Conservation (phyloP, 1,140 invertebrate species). For the Delia radicum region DNA sequence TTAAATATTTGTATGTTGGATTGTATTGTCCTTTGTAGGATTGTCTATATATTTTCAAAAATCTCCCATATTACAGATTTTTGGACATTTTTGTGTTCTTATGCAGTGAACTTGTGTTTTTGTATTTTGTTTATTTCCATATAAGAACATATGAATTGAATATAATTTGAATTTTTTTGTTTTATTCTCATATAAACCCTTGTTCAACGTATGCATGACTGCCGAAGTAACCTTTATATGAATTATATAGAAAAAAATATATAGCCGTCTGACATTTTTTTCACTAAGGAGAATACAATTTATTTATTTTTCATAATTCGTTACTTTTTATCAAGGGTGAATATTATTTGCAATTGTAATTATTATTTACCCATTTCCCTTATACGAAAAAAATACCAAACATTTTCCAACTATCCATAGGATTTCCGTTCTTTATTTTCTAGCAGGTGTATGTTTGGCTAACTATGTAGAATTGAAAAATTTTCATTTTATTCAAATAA, state of each 20-base stretch:
- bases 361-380: neutral
- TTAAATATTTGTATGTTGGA: too few species aligned
- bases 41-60: too few species aligned
- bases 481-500: conserved; percentile 17
- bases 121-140: neutral
- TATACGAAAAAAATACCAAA: neutral
- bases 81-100: too few species aligned
- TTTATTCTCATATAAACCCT: too few species aligned
- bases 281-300: neutral
- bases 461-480: neutral
- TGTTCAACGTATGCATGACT: neutral
- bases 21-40: too few species aligned
- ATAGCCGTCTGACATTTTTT: neutral
- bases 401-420: neutral
- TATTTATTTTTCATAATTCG: conserved; percentile 11
- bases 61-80: too few species aligned
- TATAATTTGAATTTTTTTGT: too few species aligned
- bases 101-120: too few species aligned
- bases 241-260: neutral
- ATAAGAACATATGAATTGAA: conserved; percentile 12
- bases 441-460: neutral
- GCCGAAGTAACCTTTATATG: neutral
- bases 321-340: conserved; percentile 24
- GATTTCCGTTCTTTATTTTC: neutral
- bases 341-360: conserved; percentile 28